Conservation (phyloP, 2,113 vertebrate species). For the Chaetura pelagica region DNA sequence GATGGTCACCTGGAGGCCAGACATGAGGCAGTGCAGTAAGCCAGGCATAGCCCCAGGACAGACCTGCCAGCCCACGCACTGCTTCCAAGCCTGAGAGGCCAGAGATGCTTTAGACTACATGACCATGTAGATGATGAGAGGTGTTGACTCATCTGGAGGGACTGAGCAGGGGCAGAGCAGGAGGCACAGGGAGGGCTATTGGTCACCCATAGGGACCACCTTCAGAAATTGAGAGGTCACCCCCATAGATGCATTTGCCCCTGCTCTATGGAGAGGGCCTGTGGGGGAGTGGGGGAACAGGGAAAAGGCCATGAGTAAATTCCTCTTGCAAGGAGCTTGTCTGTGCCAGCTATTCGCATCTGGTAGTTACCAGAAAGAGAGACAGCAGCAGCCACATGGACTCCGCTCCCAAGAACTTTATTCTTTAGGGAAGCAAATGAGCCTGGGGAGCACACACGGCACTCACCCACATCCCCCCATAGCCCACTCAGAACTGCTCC, state of each 20-base stretch:
- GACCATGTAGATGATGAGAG: neutral
- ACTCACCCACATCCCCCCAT: rapidly evolving
- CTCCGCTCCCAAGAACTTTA: neutral
- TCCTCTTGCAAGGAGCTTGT: neutral
- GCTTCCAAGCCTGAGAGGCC: neutral
- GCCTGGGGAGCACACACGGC: neutral
- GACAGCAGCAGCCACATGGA: rapidly evolving
- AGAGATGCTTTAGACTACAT: neutral
- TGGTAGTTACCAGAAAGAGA: neutral
- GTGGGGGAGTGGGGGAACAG: too few species aligned
- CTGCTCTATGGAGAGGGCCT: neutral
- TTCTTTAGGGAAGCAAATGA: neutral
- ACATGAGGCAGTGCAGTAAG: neutral
- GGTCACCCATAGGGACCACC: neutral
- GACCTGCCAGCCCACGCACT: neutral
- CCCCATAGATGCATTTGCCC: neutral
- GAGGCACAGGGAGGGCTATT: neutral
- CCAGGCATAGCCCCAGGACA: neutral
- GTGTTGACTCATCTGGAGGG: neutral
- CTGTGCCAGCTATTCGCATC: neutral
- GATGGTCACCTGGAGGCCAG: conserved; percentile 84
- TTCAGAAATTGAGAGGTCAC: neutral
- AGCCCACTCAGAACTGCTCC: neutral
- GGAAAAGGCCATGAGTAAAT: neutral
- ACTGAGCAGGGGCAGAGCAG: neutral